Percentiles rank a stretch among this genome's conserved stretches.
These are phyloP conservation scores for Nipponacmea schrenckii DNA, from an alignment of 2,888 invertebrate genomes.

Conservation along the genomic window DNA sequence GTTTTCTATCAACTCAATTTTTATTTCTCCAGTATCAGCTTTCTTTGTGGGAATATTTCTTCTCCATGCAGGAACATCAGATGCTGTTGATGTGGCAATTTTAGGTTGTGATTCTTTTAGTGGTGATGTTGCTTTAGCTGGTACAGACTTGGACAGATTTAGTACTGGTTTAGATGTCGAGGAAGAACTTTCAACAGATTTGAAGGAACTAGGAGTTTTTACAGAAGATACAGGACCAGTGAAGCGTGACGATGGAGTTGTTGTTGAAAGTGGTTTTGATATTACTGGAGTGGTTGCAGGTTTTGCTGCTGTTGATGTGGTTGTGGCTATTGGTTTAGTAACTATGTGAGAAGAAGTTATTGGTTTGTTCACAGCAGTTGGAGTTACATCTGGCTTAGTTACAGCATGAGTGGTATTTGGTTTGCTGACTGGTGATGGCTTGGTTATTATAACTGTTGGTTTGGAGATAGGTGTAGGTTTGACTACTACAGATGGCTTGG, in stretches of 20 bases:
- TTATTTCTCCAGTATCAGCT: constrained; percentile 33
- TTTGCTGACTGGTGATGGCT: constrained; percentile 10
- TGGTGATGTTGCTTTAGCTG: constrained; percentile 17
- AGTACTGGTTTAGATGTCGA: constrained; percentile 20
- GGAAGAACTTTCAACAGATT: constrained; percentile 4
- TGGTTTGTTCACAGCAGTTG: constrained; percentile 15
- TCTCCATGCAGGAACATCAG: constrained; percentile 45
- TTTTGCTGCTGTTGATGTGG: constrained; percentile 2
- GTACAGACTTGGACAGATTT: constrained; percentile 4
- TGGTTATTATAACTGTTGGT: background rate
- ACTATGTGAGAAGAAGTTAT: background rate
- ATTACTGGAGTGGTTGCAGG: background rate
- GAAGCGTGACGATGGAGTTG: background rate
- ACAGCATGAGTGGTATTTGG: constrained; percentile 2
- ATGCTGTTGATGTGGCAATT: constrained; percentile 1
- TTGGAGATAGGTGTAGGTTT: constrained; percentile 1
- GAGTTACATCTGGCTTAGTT: constrained; percentile 1
- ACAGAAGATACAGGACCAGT: constrained; percentile 15
- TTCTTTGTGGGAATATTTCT: constrained; percentile 35
- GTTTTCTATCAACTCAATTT: constrained; percentile 60
- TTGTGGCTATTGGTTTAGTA: constrained; percentile 5
- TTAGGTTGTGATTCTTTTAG: constrained; percentile 20
- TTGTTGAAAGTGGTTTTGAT: constrained; percentile 17
- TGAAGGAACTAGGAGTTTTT: constrained; percentile 5
- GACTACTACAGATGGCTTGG: background rate